phyloP scores from a whole-genome alignment of 2,888 invertebrate genomes.

The Andrena haemorrhoa region DNA sequence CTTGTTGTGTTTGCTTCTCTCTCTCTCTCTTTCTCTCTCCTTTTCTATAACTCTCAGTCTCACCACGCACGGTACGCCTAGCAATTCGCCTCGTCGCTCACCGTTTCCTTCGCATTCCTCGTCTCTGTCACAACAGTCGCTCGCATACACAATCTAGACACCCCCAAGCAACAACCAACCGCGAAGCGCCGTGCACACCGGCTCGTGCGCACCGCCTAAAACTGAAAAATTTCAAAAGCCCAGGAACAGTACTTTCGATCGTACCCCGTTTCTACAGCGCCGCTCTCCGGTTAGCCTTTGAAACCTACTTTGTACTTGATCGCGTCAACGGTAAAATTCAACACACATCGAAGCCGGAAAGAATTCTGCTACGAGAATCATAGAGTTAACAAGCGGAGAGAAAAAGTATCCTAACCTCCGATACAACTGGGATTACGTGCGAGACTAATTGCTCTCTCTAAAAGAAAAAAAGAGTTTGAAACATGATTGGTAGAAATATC shows the following conservation, averaged over 20 bases:
- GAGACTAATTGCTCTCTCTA: not conserved
- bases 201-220: constrained; percentile 33
- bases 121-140: not conserved
- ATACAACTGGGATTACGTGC: not conserved
- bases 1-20: constrained; percentile 38
- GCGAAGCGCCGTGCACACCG: constrained; percentile 29
- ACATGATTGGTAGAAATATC: constrained; percentile 5
- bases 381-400: constrained; percentile 7
- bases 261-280: constrained; percentile 36
- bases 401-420: not conserved
- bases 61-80: not conserved
- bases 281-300: constrained; percentile 55
- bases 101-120: not conserved
- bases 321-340: constrained; percentile 68
- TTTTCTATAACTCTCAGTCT: not conserved
- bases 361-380: constrained; percentile 31
- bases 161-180: constrained; percentile 19
- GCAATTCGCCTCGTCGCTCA: not conserved
- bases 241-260: constrained; percentile 56
- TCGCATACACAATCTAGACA: constrained; percentile 15
- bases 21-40: not conserved
- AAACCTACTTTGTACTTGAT: constrained; percentile 73
- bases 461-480: constrained; percentile 10
- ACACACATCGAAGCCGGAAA: constrained; percentile 57
- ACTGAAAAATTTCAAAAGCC: constrained; percentile 30